A percentile compares a stretch with the other conserved stretches of the same genome.
These are phyloP conservation scores for Tetramorium parvispinum DNA, from an alignment of 1,140 invertebrate genomes.

Conservation along the genomic window DNA sequence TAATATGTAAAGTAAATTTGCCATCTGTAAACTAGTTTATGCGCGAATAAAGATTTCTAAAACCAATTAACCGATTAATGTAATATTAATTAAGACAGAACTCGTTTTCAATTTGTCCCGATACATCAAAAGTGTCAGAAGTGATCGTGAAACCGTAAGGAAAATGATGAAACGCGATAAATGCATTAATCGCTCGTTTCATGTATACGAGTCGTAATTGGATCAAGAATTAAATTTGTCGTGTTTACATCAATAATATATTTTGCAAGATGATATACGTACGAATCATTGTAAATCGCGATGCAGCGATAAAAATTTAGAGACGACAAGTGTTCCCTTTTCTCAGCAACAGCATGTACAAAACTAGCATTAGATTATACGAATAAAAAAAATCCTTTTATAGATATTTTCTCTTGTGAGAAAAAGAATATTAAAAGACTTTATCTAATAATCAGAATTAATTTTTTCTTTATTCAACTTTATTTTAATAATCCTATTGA, in stretches of 20 bases:
- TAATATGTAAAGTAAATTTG: not conserved
- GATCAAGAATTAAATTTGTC: not conserved
- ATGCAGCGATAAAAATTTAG: not conserved
- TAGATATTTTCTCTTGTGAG: not conserved
- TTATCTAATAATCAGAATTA: not conserved
- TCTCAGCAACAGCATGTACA: not conserved
- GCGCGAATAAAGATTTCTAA: not conserved
- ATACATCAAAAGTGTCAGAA: not conserved
- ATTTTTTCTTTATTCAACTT: not conserved
- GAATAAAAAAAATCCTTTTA: not conserved
- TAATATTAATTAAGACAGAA: not conserved
- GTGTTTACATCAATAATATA: not conserved
- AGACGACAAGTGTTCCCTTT: not conserved
- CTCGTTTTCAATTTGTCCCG: not conserved
- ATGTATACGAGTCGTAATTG: not conserved
- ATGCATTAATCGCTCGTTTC: constrained; percentile 19
- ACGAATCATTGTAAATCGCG: constrained; percentile 38
- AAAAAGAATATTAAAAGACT: not conserved
- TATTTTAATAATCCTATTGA: not conserved
- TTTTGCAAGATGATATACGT: not conserved
- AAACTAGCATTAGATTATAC: too few species aligned
- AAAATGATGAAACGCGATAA: not conserved
- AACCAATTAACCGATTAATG: not conserved
- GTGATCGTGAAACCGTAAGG: not conserved
- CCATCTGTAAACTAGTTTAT: not conserved